Conservation (phyloP, 2,797 vertebrate species). For the Sparus aurata region DNA sequence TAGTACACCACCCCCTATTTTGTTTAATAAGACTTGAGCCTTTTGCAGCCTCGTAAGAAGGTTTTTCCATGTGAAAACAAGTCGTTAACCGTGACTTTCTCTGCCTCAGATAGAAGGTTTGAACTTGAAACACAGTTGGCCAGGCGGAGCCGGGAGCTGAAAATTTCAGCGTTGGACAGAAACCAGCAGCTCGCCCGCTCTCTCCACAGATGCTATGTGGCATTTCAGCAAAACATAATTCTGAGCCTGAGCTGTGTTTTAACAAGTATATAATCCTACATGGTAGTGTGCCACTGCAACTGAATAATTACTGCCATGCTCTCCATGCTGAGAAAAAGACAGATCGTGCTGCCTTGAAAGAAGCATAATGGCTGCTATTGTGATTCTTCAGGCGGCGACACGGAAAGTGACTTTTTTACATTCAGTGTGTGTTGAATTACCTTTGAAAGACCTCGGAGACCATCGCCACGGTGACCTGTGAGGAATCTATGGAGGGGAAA, state of each 20-base stretch:
- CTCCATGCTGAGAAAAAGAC: constrained; percentile 1
- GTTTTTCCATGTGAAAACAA: constrained; percentile 20
- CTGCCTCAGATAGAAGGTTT: constrained; percentile 29
- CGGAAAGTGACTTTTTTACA: constrained; percentile 26
- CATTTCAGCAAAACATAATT: constrained; percentile 17
- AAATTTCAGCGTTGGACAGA: constrained; percentile 32
- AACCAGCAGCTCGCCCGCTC: constrained; percentile 34
- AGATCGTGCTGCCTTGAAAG: background rate
- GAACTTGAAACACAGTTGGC: constrained; percentile 50
- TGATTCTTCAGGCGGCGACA: constrained; percentile 8
- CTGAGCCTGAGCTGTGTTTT: constrained; percentile 8
- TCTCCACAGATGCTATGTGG: constrained; percentile 15
- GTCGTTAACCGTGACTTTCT: background rate
- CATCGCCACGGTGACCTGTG: constrained; percentile 52
- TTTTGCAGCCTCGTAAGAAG: background rate
- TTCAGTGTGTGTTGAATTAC: constrained; percentile 50
- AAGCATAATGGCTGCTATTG: constrained; percentile 14
- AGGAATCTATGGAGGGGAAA: constrained; percentile 31
- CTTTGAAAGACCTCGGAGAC: constrained; percentile 37
- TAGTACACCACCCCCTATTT: background rate
- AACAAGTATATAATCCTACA: constrained; percentile 13
- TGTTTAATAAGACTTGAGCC: background rate
- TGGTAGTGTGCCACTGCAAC: background rate
- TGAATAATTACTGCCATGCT: constrained; percentile 15
- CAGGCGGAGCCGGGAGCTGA: constrained; percentile 21